These are phyloP conservation scores for Polypedilum vanderplanki DNA, from an alignment of 1,140 invertebrate genomes.

Conservation along the genomic window DNA sequence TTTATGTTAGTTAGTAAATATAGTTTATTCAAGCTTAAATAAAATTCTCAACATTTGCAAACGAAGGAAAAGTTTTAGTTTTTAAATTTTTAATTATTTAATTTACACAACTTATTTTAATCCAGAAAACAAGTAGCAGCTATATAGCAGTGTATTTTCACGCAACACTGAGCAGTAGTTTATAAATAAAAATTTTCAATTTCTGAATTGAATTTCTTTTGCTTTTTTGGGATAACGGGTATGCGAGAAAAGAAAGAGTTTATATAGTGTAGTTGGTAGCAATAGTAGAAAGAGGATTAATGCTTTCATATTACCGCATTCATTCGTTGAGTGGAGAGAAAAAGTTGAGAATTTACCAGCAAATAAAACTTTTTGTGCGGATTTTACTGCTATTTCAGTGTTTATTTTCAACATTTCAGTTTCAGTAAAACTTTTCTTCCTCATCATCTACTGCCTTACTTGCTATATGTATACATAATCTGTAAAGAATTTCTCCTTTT, in stretches of 20 bases:
- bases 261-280: background rate
- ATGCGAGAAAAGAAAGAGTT: background rate
- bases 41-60: background rate
- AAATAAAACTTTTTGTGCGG: background rate
- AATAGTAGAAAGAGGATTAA: background rate
- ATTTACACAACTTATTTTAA: constrained; percentile 20
- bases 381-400: constrained; percentile 13
- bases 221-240: background rate
- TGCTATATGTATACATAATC: too few species aligned
- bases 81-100: constrained; percentile 20
- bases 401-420: constrained; percentile 1
- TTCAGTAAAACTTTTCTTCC: background rate
- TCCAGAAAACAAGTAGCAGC: background rate
- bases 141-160: background rate
- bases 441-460: background rate
- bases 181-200: background rate
- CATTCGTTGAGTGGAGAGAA: background rate
- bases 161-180: background rate
- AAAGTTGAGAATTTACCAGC: constrained; percentile 17
- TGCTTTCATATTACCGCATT: constrained; percentile 17
- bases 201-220: background rate
- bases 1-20: background rate
- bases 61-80: constrained; percentile 7
- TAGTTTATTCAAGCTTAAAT: constrained; percentile 7
- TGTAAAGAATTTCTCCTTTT: constrained; percentile 1